These are phyloP conservation scores for Diploscapter pachys DNA, from an alignment of 1,140 invertebrate species.

Conservation along the genomic window DNA sequence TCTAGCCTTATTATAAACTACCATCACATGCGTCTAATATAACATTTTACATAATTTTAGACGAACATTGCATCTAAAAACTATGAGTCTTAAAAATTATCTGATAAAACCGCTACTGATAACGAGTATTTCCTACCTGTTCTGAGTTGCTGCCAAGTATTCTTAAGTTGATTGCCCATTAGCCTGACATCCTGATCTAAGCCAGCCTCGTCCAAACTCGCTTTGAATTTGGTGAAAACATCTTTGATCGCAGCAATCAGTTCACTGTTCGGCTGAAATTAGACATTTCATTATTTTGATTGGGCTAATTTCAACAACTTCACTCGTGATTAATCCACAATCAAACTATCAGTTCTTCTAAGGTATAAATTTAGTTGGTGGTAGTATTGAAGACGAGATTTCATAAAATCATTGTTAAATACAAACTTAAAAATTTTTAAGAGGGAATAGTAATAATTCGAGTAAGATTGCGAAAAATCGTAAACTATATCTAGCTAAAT, in stretches of 20 bases:
- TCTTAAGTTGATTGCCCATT: conserved; percentile 32
- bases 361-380: neutral
- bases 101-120: conserved; percentile 8
- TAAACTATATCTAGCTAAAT: neutral
- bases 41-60: too few species aligned
- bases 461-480: too few species aligned
- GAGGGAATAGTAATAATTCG: neutral
- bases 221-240: conserved; percentile 31
- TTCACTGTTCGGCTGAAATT: conserved; percentile 33
- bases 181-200: conserved; percentile 32
- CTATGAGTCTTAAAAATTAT: neutral
- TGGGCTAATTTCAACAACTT: too few species aligned
- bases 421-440: neutral
- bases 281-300: too few species aligned
- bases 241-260: conserved; percentile 31
- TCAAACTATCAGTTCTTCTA: neutral
- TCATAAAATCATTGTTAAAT: neutral
- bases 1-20: too few species aligned
- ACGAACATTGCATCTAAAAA: too few species aligned
- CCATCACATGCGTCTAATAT: too few species aligned
- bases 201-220: conserved; percentile 25
- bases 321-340: too few species aligned
- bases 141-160: conserved; percentile 34
- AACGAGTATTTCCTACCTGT: conserved; percentile 16
- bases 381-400: neutral